Evolutionary conservation across 2,888 invertebrate species (phyloP).

Genomic region (Pimpla rufipes): DNA sequence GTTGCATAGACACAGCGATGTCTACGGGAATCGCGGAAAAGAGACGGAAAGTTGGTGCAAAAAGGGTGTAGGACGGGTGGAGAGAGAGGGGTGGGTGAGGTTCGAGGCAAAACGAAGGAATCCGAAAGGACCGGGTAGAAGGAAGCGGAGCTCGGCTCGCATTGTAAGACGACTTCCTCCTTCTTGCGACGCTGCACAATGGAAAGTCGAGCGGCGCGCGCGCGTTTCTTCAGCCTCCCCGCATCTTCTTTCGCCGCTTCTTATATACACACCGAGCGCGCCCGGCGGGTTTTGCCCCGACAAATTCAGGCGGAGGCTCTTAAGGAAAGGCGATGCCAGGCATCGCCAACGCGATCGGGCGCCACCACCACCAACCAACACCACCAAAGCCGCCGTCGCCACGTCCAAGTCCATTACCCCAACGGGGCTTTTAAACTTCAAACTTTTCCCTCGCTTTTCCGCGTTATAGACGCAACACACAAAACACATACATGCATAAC

Average conservation of each 20-base stretch:
- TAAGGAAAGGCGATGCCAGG: constrained; percentile 39
- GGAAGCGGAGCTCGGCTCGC: constrained; percentile 1
- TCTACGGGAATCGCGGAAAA: constrained; percentile 8
- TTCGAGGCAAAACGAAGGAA: constrained; percentile 2
- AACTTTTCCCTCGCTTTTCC: constrained; percentile 46
- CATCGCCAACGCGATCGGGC: constrained; percentile 28
- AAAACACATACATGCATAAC: constrained; percentile 31
- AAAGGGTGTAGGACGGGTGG: neutral
- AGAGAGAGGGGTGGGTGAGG: neutral
- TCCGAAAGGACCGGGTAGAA: constrained; percentile 10
- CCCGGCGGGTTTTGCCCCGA: constrained; percentile 21
- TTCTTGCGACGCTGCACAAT: constrained; percentile 42
- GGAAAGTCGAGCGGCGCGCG: constrained; percentile 25
- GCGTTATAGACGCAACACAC: neutral
- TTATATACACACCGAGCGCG: constrained; percentile 6
- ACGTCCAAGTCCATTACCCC: constrained; percentile 55
- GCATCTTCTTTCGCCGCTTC: constrained; percentile 20
- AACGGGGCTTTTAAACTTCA: constrained; percentile 62
- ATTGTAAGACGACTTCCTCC: constrained; percentile 49
- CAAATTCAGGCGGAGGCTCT: constrained; percentile 58
- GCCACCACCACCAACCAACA: neutral
- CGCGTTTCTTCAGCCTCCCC: constrained; percentile 2
- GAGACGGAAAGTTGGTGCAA: constrained; percentile 22
- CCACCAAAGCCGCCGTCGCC: neutral
- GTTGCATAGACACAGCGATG: neutral